Evolutionary conservation across 2,113 vertebrate genomes (phyloP), one percentile per base, ranked within the genome.

Genomic region (Crotalus helleri): DNA sequence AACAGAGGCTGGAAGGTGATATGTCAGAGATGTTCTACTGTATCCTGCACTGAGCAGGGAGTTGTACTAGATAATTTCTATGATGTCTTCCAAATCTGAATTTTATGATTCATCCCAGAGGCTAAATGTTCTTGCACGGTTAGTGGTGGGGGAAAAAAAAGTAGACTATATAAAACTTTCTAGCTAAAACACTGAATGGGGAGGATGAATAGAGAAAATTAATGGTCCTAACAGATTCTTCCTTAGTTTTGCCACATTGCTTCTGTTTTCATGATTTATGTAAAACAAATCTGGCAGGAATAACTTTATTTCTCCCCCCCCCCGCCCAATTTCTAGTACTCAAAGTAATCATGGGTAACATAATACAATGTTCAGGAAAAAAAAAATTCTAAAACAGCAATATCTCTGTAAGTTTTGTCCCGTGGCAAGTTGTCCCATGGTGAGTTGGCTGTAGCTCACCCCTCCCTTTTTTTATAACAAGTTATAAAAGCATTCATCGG

Each of bases 181-280:
- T 57, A 91, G 89, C 64, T 69, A 94, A 94, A 85, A 91, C 94
- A 92, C 74, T 39, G 33, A 81, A 44, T 39, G 33, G 74, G 33
- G 33, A 44, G 33, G 33, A 19, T 1, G 74, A 81, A 81, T 39
- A 17, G 74, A 58, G 21, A 46, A 29, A 29, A 46, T 29, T 90
- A 61, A 57, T 33, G 55, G 23, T 44, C 29, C 53, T 26, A 33
- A 85, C 8, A 69, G 51, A 91, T 21, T 81, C 17, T 74, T 26
- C 21, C 51, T 85, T 44, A 24, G 33, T 23, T 26, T 85, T 64
- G 69, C 10, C 3, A 23, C 19, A 21, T 74, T 29, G 49, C 17
- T 44, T 91, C 33, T 91, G 2, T 55, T 85, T 85, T 33, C 33
- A 19, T 53, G 15, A 21, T 53, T 90, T 74, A 64, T 64, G 74